Percentiles rank a stretch among this genome's conserved stretches.
These are phyloP conservation scores for Papilio protenor DNA, from an alignment of 2,888 invertebrate species.

Conservation along the genomic window DNA sequence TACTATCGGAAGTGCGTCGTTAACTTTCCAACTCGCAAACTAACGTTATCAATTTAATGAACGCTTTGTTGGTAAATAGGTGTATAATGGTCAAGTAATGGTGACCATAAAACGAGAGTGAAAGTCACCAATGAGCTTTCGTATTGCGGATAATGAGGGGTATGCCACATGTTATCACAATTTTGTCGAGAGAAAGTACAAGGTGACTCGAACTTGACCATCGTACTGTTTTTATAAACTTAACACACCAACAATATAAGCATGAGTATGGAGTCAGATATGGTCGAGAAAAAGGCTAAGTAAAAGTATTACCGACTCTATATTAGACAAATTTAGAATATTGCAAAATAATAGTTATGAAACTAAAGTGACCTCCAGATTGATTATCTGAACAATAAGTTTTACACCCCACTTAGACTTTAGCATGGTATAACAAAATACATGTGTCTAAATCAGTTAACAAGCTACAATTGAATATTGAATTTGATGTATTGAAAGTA, in stretches of 20 bases:
- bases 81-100: slow-evolving; percentile 67
- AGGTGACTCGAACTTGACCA: slow-evolving; percentile 56
- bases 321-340: background rate
- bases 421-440: background rate
- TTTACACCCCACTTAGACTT: background rate
- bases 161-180: slow-evolving; percentile 75
- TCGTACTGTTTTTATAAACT: slow-evolving; percentile 43
- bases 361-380: background rate
- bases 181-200: slow-evolving; percentile 75
- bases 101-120: slow-evolving; percentile 70
- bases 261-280: background rate
- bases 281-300: background rate
- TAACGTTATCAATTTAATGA: slow-evolving; percentile 39
- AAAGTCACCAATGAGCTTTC: slow-evolving; percentile 71
- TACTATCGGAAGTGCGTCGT: slow-evolving; percentile 25
- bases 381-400: background rate
- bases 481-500: background rate
- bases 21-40: slow-evolving; percentile 39
- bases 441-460: background rate
- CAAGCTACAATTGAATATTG: background rate
- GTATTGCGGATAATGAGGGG: slow-evolving; percentile 72
- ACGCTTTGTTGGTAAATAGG: slow-evolving; percentile 45
- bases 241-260: slow-evolving; percentile 20
- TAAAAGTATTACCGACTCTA: background rate
- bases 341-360: background rate